Percentiles rank a stretch among this genome's conserved stretches.
Conservation (phyloP, 2,113 vertebrate genomes). For the Platichthys stellatus region DNA sequence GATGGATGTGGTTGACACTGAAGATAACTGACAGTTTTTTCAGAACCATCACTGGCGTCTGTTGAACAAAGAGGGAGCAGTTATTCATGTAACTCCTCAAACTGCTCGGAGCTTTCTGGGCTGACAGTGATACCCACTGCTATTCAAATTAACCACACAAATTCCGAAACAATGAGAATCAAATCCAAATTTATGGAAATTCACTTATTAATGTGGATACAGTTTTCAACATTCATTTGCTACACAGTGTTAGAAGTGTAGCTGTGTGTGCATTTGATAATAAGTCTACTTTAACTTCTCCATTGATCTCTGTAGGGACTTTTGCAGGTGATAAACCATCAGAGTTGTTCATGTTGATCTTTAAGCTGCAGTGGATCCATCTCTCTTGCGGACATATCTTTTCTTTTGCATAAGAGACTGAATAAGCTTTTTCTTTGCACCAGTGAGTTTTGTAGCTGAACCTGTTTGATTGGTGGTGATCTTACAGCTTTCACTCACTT, state of each 20-base stretch:
- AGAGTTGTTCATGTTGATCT: neutral
- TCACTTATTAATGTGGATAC: neutral
- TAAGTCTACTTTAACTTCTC: neutral
- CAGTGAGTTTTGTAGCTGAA: neutral
- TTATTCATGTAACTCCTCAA: constrained; percentile 41
- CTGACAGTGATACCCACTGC: constrained; percentile 41
- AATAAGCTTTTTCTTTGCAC: too few relatives aligned
- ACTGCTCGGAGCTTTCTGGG: constrained; percentile 13
- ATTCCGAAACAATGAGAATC: constrained; percentile 21
- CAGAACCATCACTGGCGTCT: constrained; percentile 5
- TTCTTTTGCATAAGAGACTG: too few relatives aligned
- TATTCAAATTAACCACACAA: constrained; percentile 43
- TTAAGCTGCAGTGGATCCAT: neutral
- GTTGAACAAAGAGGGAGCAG: constrained; percentile 3
- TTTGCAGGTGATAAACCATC: neutral
- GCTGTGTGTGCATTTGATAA: constrained; percentile 7
- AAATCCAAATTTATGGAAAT: constrained; percentile 16
- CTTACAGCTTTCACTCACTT: neutral
- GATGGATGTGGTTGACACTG: constrained; percentile 27
- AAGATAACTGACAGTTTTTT: constrained; percentile 39
- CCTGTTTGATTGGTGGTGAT: constrained; percentile 1
- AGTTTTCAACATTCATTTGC: neutral
- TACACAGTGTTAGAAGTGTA: neutral
- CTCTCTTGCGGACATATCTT: constrained; percentile 5
- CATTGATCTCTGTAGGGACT: neutral